Percentiles rank a stretch among this genome's conserved stretches.
These are phyloP conservation scores for Glaucopsyche alexis DNA, from an alignment of 2,888 invertebrate genomes.

Conservation along the genomic window DNA sequence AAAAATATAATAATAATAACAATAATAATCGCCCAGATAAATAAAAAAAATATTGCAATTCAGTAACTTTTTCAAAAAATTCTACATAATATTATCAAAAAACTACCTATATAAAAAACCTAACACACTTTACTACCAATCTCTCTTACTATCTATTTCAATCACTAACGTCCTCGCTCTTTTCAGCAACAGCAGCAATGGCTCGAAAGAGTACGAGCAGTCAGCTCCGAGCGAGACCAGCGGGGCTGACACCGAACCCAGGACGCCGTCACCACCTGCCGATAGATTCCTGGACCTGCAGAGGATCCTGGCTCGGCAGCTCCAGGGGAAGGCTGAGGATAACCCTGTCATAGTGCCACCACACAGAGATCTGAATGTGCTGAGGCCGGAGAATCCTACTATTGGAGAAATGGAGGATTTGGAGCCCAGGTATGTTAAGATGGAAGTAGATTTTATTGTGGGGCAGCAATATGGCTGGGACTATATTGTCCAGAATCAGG, in stretches of 20 bases:
- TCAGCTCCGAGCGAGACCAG: conserved; percentile 71
- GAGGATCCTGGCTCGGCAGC: conserved; percentile 73
- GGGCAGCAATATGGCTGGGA: too few species aligned
- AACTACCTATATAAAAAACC: too few species aligned
- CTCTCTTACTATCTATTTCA: not conserved
- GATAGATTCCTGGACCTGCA: conserved; percentile 83
- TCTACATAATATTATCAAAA: too few species aligned
- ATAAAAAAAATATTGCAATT: too few species aligned
- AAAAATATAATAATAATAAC: too few species aligned
- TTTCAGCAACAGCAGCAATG: conserved; percentile 65
- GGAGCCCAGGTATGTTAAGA: conserved; percentile 68
- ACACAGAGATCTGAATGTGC: conserved; percentile 75
- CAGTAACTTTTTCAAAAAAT: too few species aligned
- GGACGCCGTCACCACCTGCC: conserved; percentile 67
- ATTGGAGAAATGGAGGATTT: conserved; percentile 84
- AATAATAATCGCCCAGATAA: too few species aligned
- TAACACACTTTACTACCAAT: not conserved
- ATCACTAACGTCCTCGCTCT: not conserved
- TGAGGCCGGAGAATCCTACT: conserved; percentile 83
- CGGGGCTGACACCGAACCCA: conserved; percentile 56
- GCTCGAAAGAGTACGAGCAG: conserved; percentile 70
- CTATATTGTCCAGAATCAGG: too few species aligned
- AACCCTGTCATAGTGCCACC: conserved; percentile 74
- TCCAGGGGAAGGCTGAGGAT: conserved; percentile 75
- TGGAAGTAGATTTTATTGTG: too few species aligned